Evolutionary conservation across 2,888 invertebrate species (phyloP).

Genomic region (Neocrepidodera transversa): DNA sequence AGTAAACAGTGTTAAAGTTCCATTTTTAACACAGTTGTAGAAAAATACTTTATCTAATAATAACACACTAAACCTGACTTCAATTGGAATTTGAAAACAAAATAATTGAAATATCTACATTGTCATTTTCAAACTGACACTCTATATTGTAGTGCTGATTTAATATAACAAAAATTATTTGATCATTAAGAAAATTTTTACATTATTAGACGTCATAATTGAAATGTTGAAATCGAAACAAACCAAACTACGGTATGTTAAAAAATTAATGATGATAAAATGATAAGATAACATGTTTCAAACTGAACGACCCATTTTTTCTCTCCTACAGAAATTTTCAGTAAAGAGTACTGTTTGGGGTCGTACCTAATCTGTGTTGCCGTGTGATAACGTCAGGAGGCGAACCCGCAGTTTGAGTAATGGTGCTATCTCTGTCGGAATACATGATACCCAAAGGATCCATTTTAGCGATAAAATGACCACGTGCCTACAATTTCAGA

Average conservation of each 20-base stretch:
- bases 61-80: no score
- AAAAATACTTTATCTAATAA: no score
- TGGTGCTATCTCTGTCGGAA: slow-evolving; percentile 62
- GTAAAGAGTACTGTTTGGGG: slow-evolving; percentile 31
- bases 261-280: slow-evolving; percentile 1
- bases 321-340: background rate
- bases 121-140: no score
- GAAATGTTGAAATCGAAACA: background rate
- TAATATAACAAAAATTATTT: no score
- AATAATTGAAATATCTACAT: no score
- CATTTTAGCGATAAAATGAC: slow-evolving; percentile 91
- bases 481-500: slow-evolving; percentile 74
- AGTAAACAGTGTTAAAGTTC: no score
- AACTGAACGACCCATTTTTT: slow-evolving; percentile 51
- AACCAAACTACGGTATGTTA: background rate
- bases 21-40: no score
- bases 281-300: slow-evolving; percentile 50
- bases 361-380: slow-evolving; percentile 71
- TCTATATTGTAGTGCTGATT: no score
- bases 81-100: no score
- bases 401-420: slow-evolving; percentile 63
- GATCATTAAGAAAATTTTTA: no score
- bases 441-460: slow-evolving; percentile 93
- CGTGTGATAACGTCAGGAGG: slow-evolving; percentile 69
- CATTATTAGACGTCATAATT: no score